phyloP scores from a whole-genome alignment of 2,797 vertebrate species.

The Darevskia nairensis region DNA sequence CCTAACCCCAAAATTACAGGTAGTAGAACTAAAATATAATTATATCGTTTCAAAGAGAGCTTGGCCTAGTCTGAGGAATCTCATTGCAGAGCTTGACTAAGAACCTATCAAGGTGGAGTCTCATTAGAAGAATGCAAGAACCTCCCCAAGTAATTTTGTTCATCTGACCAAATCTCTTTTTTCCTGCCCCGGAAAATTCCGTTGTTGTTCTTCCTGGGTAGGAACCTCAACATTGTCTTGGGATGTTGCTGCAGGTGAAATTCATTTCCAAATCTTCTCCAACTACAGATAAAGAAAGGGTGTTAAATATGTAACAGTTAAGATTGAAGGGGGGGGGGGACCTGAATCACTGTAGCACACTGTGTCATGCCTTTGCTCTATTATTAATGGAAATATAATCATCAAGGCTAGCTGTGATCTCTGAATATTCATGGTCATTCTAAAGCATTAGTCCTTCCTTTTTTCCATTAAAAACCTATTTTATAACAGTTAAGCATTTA shows the following conservation, averaged over 20 bases:
- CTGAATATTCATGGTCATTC: slow-evolving; percentile 39
- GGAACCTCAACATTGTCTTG: background rate
- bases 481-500: slow-evolving; percentile 38
- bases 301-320: slow-evolving; percentile 28
- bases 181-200: background rate
- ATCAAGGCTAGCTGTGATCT: slow-evolving; percentile 32
- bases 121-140: background rate
- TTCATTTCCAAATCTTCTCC: background rate
- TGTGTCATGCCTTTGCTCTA: slow-evolving; percentile 11
- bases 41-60: background rate
- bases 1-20: background rate
- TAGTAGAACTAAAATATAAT: background rate
- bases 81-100: background rate
- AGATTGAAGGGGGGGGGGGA: background rate
- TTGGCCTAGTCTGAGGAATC: background rate
- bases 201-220: background rate
- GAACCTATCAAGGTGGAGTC: background rate
- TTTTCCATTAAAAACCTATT: slow-evolving; percentile 34
- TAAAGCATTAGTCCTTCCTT: slow-evolving; percentile 16
- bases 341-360: slow-evolving; percentile 27
- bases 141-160: background rate
- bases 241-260: slow-evolving; percentile 12
- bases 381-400: slow-evolving; percentile 48
- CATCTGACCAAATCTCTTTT: background rate
- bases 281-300: background rate